Base-by-base conservation (phyloP, 2,888 invertebrate genomes). In the Noctua pronuba region DNA sequence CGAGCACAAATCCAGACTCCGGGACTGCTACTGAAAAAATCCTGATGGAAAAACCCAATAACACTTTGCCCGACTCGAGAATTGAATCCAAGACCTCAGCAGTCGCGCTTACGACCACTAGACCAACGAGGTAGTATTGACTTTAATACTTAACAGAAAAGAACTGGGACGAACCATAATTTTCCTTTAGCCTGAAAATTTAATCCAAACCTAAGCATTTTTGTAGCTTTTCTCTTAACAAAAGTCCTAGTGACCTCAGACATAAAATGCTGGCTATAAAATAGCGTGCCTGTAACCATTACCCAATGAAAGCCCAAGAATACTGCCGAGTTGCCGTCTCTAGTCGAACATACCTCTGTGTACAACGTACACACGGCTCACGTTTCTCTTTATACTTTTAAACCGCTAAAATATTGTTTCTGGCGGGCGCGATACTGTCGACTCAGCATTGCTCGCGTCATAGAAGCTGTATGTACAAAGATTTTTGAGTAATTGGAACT, bases 371-470 rank as follows among this genome's bases (percentile, higher is more conserved):
- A 83, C 82, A 85, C 85, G 83, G 89, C 85, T 90, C 90, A 89
- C 91, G 90, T 91, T 92, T 90, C 92, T 89, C 91, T 94, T 94
- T 93, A 94, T 94, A 94, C 93, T 94, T 95, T 95, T 94, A 95
- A 94, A 94, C 93, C 93, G 92, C 92, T 94, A 94, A 95, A 95
- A 95, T 95, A 95, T 95, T 95, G 95, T 95, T 94, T 93, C 94
- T 94, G 95, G 94, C 91, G 90, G 87, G 90, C 89, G 90, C 92
- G 95, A 95, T 95, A 94, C 93, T 87, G 92, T 90, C 90, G 90
- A 95, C 91, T 94, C 94, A 94, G 94, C 94, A 78, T 75, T 80
- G 76, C 82, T 77, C 71, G 83, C 90, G 83, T 90, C 88, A 91
- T 88, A 88, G 82, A 79, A 82, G 80, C 88, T 88, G 85, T 83